Conservation (phyloP, 2,113 vertebrate species). For the Ginglymostoma cirratum region DNA sequence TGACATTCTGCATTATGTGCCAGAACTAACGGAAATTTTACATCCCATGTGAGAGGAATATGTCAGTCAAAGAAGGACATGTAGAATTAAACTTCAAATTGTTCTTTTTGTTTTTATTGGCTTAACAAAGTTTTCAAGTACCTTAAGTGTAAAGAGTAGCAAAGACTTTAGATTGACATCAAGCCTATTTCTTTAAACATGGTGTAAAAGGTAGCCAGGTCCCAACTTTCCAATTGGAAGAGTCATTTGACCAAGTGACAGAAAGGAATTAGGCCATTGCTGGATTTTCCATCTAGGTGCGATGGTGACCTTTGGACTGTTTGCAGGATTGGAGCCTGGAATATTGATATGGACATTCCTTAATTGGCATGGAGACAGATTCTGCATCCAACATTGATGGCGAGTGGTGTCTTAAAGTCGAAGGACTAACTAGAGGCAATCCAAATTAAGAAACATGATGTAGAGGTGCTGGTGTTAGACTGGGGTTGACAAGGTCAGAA, state of each 20-base stretch:
- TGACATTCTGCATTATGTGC: background rate
- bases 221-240: too few species aligned
- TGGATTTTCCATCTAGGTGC: background rate
- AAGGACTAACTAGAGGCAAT: too few species aligned
- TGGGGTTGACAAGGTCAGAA: too few species aligned
- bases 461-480: too few species aligned
- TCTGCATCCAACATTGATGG: background rate
- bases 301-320: background rate
- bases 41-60: background rate
- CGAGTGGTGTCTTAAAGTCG: too few species aligned
- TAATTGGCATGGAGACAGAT: background rate
- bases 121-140: background rate
- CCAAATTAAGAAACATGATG: too few species aligned
- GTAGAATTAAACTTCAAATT: background rate
- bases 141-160: background rate
- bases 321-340: background rate
- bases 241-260: background rate
- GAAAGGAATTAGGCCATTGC: background rate
- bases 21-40: constrained; percentile 21
- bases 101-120: background rate
- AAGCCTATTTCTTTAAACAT: background rate
- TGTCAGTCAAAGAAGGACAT: background rate
- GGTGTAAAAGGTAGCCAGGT: background rate
- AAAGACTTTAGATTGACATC: background rate
- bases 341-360: background rate